Base-by-base conservation (phyloP, 2,888 invertebrate species). In the Pomacea canaliculata region DNA sequence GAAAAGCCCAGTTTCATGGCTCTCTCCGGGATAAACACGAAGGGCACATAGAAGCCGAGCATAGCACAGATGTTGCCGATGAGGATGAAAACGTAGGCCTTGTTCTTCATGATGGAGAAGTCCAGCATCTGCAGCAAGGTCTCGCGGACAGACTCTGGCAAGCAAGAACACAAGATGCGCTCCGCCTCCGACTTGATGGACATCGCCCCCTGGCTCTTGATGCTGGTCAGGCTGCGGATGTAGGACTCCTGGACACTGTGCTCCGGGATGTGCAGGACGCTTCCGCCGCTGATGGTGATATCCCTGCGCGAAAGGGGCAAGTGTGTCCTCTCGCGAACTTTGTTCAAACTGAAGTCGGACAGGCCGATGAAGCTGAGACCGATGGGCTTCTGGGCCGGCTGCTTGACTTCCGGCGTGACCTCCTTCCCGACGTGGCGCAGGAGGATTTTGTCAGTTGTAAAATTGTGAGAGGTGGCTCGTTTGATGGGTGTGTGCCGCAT, bases 221-320 rank as follows among this genome's bases (percentile, higher is more conserved):
- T 93, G 78, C 97, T 96, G 62, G 97, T 93, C 65, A 97, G 96
- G 76, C 97, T 97, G 88, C 97, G 96, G 74, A 97, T 93, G 90
- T 97, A 98, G 82, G 92, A 96, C 88, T 96, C 96, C 90, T 97
- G 97, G 78, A 96, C 96, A 90, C 96, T 96, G 92, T 95, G 98
- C 91, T 87, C 84, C 9, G 85, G 96, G 85, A 99, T 93, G 92
- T 98, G 96, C 79, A 95, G 93, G 48, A 99, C 95, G 69, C 97
- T 97, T 56, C 51, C 51, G 51, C 98, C 98, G 3, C 97, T 97
- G 92, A 76, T 37, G 93, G 99, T 98, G 88, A 98, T 98, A 91
- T 99, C 99, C 89, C 97, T 97, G 74, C 97, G 93, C 7, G 97
- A 97, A 92, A 98, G 92, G 7, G 98, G 97, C 37, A 97, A 93